Evolutionary conservation across 2,888 invertebrate species (phyloP).

Genomic region (Drosophila incognita): DNA sequence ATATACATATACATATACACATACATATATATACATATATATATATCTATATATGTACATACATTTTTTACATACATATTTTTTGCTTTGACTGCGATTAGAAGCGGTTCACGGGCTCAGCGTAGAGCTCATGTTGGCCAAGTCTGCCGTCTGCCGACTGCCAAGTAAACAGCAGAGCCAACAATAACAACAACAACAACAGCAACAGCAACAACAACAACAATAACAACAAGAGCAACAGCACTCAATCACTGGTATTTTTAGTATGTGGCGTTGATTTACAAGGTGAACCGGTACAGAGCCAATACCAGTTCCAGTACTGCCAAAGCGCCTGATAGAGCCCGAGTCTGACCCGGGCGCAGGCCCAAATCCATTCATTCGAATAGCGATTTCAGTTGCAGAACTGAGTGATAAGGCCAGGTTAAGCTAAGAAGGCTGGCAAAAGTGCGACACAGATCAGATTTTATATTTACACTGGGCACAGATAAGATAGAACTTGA

Average conservation of each 20-base stretch:
- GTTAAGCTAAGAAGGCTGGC: not conserved
- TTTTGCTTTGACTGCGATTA: slow-evolving; percentile 35
- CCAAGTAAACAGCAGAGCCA: slow-evolving; percentile 28
- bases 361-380: slow-evolving; percentile 11
- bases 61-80: not conserved
- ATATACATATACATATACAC: not conserved
- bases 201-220: slow-evolving; percentile 26
- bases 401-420: not conserved
- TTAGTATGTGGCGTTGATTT: slow-evolving; percentile 76
- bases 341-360: not conserved
- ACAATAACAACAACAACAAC: slow-evolving; percentile 37
- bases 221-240: slow-evolving; percentile 30
- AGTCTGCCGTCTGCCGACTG: slow-evolving; percentile 50
- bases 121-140: slow-evolving; percentile 50
- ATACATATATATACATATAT: not conserved
- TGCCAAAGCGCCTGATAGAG: slow-evolving; percentile 6
- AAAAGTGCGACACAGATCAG: not conserved
- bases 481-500: not conserved
- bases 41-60: not conserved
- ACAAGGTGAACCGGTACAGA: slow-evolving; percentile 76
- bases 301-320: slow-evolving; percentile 71
- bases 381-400: not conserved
- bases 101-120: slow-evolving; percentile 56
- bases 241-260: slow-evolving; percentile 69
- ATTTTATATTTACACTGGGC: not conserved